Conservation (phyloP, 1,140 invertebrate genomes). For the Temnothorax longispinosus region DNA sequence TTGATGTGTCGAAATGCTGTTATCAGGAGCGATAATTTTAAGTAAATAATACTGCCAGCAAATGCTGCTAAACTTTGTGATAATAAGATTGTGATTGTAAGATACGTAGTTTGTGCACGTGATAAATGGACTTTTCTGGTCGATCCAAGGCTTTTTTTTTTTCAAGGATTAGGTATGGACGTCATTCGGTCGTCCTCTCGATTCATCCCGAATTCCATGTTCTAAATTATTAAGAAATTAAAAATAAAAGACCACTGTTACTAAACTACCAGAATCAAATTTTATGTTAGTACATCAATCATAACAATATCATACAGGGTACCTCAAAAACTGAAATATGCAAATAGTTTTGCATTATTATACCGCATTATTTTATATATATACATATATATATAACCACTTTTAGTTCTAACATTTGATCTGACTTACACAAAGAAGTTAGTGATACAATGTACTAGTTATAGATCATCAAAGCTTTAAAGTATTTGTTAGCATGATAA, state of each 20-base stretch:
- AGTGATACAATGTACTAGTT: too few relatives aligned
- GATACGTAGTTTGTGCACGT: not conserved
- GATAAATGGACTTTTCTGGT: not conserved
- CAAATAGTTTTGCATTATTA: not conserved
- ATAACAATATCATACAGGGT: conserved; percentile 30
- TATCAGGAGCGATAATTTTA: not conserved
- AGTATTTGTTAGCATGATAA: too few relatives aligned
- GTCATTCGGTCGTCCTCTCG: too few relatives aligned
- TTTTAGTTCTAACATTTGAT: conserved; percentile 47
- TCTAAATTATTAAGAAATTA: conserved; percentile 58
- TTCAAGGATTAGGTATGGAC: too few relatives aligned
- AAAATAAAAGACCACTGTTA: conserved; percentile 59
- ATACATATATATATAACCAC: too few relatives aligned
- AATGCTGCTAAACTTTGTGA: not conserved
- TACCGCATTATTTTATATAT: too few relatives aligned
- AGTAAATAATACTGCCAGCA: not conserved
- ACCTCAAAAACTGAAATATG: not conserved
- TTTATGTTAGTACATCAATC: too few relatives aligned
- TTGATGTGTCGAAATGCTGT: not conserved
- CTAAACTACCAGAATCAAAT: conserved; percentile 50
- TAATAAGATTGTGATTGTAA: not conserved
- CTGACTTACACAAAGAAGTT: not conserved
- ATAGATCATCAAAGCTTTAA: too few relatives aligned
- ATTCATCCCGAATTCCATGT: too few relatives aligned
- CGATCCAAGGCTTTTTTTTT: not conserved